These are phyloP conservation scores for Wasmannia auropunctata DNA, from an alignment of 1,140 invertebrate species.

Conservation along the genomic window DNA sequence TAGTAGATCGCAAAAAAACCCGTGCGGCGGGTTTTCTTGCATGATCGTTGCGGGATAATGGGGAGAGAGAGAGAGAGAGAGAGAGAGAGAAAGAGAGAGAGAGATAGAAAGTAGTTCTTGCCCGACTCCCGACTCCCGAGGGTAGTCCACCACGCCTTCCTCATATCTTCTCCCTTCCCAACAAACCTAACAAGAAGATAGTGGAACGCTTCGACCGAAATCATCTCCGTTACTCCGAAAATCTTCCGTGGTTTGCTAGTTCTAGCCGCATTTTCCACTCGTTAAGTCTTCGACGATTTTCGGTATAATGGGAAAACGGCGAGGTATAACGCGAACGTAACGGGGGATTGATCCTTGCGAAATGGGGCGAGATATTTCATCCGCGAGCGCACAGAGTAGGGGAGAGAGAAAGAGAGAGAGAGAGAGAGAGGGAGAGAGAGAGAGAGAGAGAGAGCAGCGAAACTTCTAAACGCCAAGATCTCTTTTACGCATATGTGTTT, in stretches of 20 bases:
- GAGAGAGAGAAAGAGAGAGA: conserved; percentile 17
- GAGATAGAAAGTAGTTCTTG: conserved; percentile 49
- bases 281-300: conserved; percentile 31
- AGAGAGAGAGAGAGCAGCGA: neutral
- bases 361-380: neutral
- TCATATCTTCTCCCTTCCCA: conserved; percentile 58
- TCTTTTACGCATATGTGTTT: neutral
- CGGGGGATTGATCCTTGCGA: neutral
- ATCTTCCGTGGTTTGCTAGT: conserved; percentile 19
- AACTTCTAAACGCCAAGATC: conserved; percentile 5
- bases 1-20: conserved; percentile 30
- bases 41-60: conserved; percentile 42
- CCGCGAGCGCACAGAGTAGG: too few relatives aligned
- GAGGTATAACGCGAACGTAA: neutral
- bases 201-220: conserved; percentile 40
- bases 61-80: conserved; percentile 19
- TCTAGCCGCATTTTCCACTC: neutral
- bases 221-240: conserved; percentile 1
- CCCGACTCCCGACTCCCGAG: conserved; percentile 31
- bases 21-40: conserved; percentile 18
- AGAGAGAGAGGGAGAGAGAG: neutral
- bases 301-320: conserved; percentile 5
- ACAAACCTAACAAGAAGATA: conserved; percentile 58
- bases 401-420: too few relatives aligned
- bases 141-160: conserved; percentile 58